These are phyloP conservation scores for Lamellibrachia columna DNA, from an alignment of 2,888 invertebrate genomes.

Conservation along the genomic window DNA sequence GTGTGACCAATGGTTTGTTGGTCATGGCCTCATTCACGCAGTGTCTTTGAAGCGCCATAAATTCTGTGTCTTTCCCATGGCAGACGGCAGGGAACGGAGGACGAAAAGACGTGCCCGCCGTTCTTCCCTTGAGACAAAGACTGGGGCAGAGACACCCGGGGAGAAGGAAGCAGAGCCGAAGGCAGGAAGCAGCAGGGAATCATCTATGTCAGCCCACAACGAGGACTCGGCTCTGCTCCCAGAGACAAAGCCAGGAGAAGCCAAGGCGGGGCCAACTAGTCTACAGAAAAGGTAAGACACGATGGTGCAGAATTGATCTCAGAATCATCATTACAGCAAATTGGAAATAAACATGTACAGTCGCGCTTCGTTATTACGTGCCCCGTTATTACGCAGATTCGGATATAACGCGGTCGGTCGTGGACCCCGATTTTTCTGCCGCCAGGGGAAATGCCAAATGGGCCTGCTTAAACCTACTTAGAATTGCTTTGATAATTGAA, in stretches of 20 bases:
- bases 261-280: constrained; percentile 21
- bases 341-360: no score
- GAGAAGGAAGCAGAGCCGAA: constrained; percentile 26
- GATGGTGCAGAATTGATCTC: background rate
- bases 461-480: no score
- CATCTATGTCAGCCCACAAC: constrained; percentile 46
- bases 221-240: constrained; percentile 60
- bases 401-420: no score
- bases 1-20: no score
- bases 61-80: background rate
- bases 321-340: no score
- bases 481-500: no score
- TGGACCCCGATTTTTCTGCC: no score
- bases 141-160: background rate
- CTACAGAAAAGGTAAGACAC: constrained; percentile 23
- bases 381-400: no score
- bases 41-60: no score
- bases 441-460: no score
- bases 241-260: constrained; percentile 28
- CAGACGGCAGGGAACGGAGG: background rate
- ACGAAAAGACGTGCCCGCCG: constrained; percentile 3
- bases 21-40: no score
- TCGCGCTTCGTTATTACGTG: no score
- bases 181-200: constrained; percentile 46
- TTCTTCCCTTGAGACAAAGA: background rate